Evolutionary conservation across 2,888 invertebrate species (phyloP), one percentile per base, ranked within the genome.

Genomic region (Drymonia ruficornis): DNA sequence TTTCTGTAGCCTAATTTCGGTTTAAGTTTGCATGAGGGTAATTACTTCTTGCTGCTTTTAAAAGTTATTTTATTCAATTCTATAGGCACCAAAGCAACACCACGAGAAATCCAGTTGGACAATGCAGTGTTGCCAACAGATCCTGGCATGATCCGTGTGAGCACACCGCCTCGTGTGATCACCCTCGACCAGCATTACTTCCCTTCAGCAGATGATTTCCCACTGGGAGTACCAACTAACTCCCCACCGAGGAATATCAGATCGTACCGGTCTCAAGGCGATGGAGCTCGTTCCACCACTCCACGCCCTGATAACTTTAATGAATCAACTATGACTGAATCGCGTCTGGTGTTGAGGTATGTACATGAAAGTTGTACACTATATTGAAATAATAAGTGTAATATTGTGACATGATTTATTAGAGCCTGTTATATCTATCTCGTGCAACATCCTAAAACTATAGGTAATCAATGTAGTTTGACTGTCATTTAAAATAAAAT

Each of bases 81-180:
- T 56, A 56, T 72, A 96, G 97, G 96, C 40, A 96, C 97, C 23
- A 95, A 96, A 84, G 97, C 97, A 44, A 95, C 97, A n/a, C 97
- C 97, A 2, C 94, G 97, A 67, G 98, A 98, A 93, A 96, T 98
- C 56, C 95, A 95, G 65, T 89, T 97, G 77, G 98, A 98, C 80
- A 97, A 97, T 93, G 95, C 97, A 13, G 95, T 97, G 62, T 87
- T 97, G 80, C 93, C 94, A 45, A 94, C 95, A 57, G 96, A 96
- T 69, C 94, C 95, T 36, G 94, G 95, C 16, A 95, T 96, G 88
- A 94, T 97, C 50, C 94, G 97, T 62, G 97, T 98, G 48, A 95
- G 96, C 88, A 98, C 98, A 18, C 98, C 98, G 5, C 98, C 98
- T 12, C 94, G 97, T 71, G 95, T 96, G 18, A 95, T 98, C 52